phyloP scores from a whole-genome alignment of 1,140 invertebrate species.

The Scaptomyza graminum region DNA sequence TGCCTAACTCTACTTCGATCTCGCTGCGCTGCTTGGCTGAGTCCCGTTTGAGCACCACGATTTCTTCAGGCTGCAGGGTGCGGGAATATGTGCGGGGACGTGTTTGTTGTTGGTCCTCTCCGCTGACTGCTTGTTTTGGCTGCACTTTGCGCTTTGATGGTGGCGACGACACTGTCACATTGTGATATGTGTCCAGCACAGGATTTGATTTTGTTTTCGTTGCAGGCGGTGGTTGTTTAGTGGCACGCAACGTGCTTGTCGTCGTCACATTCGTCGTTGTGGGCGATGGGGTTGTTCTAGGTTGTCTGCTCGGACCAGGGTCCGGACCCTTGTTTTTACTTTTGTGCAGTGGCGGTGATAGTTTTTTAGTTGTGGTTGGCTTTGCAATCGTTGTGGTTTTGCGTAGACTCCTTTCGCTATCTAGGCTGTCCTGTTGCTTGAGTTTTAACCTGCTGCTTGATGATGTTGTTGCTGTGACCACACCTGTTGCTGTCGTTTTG shows the following conservation, averaged over 20 bases:
- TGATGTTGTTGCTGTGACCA: constrained; percentile 6
- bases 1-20: constrained; percentile 29
- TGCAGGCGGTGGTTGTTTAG: constrained; percentile 34
- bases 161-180: constrained; percentile 82
- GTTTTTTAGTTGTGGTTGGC: constrained; percentile 38
- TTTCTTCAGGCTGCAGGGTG: constrained; percentile 76
- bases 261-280: constrained; percentile 22
- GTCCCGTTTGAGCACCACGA: constrained; percentile 69
- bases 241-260: constrained; percentile 48
- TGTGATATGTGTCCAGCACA: constrained; percentile 78
- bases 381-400: constrained; percentile 44
- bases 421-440: constrained; percentile 56
- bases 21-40: constrained; percentile 65
- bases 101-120: constrained; percentile 14
- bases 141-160: constrained; percentile 64
- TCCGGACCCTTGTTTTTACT: constrained; percentile 55
- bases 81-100: constrained; percentile 60
- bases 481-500: constrained; percentile 65
- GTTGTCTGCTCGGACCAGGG: constrained; percentile 24
- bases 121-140: constrained; percentile 38
- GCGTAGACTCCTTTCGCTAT: constrained; percentile 47
- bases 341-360: constrained; percentile 24
- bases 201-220: constrained; percentile 65
- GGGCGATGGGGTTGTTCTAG: constrained; percentile 63
- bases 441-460: constrained; percentile 35